Percentiles rank a stretch among this genome's conserved stretches.
Evolutionary conservation across 53 echinoderm and acorn worm species (phyloP).

Genomic region (Holothuria scabra): DNA sequence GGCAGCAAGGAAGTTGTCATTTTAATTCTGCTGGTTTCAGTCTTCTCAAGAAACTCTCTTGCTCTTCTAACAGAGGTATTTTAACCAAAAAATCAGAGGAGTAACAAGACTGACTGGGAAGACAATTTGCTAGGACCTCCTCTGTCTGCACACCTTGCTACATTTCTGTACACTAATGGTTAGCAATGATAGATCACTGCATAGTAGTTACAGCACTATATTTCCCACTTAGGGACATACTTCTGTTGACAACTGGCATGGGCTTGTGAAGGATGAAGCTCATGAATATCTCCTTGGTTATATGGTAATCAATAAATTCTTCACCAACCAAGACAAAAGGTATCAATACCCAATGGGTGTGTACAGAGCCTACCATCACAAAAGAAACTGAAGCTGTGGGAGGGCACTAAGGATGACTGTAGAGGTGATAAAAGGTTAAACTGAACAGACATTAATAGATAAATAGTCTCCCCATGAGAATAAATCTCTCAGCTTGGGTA

Average conservation of each 20-base stretch:
- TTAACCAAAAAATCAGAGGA: neutral
- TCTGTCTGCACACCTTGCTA: neutral
- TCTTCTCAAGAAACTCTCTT: neutral
- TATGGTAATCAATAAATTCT: slow-evolving; percentile 48
- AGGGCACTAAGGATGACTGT: too few relatives aligned
- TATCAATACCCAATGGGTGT: neutral
- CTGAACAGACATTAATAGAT: too few relatives aligned
- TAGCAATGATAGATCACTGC: neutral
- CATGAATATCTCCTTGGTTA: slow-evolving; percentile 60
- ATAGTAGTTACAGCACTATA: neutral
- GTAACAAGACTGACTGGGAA: neutral
- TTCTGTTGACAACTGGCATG: slow-evolving; percentile 54
- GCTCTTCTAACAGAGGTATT: neutral
- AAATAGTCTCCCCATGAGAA: too few relatives aligned
- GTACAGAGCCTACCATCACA: too few relatives aligned
- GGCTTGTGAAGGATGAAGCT: slow-evolving; percentile 50
- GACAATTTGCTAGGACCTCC: slow-evolving; percentile 17
- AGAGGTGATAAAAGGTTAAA: too few relatives aligned
- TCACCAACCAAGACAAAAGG: neutral
- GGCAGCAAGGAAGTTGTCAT: slow-evolving; percentile 89
- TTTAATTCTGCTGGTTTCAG: neutral
- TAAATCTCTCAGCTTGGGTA: too few relatives aligned
- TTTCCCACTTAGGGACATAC: slow-evolving; percentile 9
- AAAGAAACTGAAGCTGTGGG: too few relatives aligned
- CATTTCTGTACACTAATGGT: too few relatives aligned